Evolutionary conservation across 2,113 vertebrate species (phyloP).

Genomic region (Chionomys nivalis): DNA sequence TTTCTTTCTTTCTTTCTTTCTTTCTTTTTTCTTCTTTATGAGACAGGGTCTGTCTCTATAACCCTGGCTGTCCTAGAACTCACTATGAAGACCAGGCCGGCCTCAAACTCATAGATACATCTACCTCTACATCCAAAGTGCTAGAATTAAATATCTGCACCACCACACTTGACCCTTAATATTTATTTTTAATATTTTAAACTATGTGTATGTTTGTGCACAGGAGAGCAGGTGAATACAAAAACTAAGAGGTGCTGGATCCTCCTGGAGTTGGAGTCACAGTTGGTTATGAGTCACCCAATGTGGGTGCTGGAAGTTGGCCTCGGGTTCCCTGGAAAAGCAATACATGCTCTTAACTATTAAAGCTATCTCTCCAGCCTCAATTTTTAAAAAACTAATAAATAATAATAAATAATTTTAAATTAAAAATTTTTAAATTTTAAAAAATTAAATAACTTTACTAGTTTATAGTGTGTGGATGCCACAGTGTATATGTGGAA

Average conservation of each 20-base stretch:
- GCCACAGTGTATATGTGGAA: neutral
- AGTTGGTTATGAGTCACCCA: neutral
- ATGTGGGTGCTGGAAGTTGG: neutral
- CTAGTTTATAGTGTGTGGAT: neutral
- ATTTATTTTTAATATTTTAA: neutral
- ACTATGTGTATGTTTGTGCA: neutral
- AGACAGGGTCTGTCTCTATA: neutral
- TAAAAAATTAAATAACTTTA: too few species aligned
- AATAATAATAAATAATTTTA: neutral
- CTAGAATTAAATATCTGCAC: neutral
- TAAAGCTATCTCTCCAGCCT: neutral
- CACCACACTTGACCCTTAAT: neutral
- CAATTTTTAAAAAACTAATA: neutral
- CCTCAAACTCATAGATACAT: neutral
- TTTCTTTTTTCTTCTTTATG: neutral
- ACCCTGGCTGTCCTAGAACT: neutral
- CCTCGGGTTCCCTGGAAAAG: neutral
- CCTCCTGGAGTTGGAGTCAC: neutral
- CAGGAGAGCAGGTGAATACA: neutral
- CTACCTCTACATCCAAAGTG: neutral
- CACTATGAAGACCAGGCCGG: neutral
- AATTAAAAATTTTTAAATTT: too few species aligned
- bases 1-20: neutral
- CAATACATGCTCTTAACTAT: neutral
- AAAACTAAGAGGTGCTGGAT: neutral